Percentiles rank a stretch among this genome's conserved stretches.
These are phyloP conservation scores for Cyprinodon diabolis DNA, from an alignment of 2,797 vertebrate genomes.

Conservation along the genomic window DNA sequence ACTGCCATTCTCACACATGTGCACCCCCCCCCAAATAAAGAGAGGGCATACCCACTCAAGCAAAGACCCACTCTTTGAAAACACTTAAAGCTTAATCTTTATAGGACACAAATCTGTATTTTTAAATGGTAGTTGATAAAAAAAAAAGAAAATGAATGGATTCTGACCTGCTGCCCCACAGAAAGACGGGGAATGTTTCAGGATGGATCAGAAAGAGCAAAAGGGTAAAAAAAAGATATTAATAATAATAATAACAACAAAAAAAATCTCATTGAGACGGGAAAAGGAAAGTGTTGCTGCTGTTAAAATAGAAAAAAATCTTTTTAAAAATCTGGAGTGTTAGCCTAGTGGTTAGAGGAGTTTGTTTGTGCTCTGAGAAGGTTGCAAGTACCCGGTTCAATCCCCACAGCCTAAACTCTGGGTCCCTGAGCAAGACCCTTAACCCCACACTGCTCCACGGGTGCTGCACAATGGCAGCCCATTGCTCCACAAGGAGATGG, in stretches of 20 bases:
- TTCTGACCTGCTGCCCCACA: not conserved
- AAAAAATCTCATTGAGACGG: not conserved
- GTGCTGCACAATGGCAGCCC: no score
- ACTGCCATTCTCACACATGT: slow-evolving; percentile 10
- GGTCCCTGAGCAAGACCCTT: no score
- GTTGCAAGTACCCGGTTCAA: no score
- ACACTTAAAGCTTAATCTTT: not conserved
- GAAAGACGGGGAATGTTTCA: not conserved
- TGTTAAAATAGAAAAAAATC: not conserved
- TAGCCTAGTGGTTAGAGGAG: no score
- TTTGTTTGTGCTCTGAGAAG: no score
- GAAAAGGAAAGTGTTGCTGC: not conserved
- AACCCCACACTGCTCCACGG: no score
- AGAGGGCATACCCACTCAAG: not conserved
- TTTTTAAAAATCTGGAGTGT: no score
- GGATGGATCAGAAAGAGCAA: not conserved
- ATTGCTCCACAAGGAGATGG: no score
- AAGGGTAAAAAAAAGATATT: not conserved
- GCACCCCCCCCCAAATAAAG: not conserved
- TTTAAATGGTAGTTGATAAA: not conserved
- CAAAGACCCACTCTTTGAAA: not conserved
- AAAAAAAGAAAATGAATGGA: no score
- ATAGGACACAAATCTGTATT: not conserved
- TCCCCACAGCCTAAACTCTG: no score
- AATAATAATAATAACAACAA: no score